Conservation (phyloP, 2,797 vertebrate genomes). For the Cossypha caffra region DNA sequence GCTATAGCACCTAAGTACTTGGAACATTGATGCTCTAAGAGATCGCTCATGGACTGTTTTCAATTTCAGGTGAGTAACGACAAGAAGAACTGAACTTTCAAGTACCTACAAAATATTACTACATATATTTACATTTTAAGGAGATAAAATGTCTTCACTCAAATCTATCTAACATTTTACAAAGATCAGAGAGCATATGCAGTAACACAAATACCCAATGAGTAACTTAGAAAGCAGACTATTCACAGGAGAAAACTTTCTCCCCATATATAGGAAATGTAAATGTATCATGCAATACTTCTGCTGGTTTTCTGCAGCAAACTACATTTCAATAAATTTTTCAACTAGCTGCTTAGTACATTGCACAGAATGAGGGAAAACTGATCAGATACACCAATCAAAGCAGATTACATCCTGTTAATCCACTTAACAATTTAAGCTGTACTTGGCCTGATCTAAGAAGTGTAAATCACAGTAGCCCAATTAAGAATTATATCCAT, state of each 20-base stretch:
- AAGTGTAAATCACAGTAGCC: not conserved
- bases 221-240: not conserved
- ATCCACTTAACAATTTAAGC: conserved; percentile 34
- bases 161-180: not conserved
- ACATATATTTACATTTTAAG: not conserved
- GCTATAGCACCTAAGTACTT: not conserved
- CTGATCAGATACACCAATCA: not conserved
- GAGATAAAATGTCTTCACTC: not conserved
- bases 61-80: not conserved
- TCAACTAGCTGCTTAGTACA: not conserved
- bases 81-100: not conserved
- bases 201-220: not conserved
- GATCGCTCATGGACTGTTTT: not conserved
- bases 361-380: not conserved
- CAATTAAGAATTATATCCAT: not conserved
- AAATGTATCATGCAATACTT: not conserved
- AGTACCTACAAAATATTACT: not conserved
- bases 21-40: not conserved
- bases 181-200: not conserved
- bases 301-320: not conserved
- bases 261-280: not conserved
- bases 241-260: not conserved
- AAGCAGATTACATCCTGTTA: not conserved
- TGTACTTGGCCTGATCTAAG: not conserved
- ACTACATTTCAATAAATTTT: not conserved